A percentile compares a stretch with the other conserved stretches of the same genome.
Conservation (phyloP, 1,140 invertebrate genomes). For the Magallana gigas region DNA sequence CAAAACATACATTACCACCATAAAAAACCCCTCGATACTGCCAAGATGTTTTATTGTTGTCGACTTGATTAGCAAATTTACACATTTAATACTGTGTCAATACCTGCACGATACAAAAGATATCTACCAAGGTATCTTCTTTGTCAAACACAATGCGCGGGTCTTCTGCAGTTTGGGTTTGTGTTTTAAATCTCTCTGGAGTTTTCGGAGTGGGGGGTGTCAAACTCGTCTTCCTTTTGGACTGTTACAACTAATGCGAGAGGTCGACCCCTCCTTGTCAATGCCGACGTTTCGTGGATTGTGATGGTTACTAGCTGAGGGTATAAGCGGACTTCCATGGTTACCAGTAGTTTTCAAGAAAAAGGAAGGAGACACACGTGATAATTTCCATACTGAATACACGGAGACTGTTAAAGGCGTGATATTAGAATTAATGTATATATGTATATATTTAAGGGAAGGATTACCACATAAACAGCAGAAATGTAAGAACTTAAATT, state of each 20-base stretch:
- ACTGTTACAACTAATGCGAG: neutral
- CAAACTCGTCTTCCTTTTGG: neutral
- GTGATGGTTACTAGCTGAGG: too few relatives aligned
- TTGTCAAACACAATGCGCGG: neutral
- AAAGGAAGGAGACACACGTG: too few relatives aligned
- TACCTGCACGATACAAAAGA: neutral
- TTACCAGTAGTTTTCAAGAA: too few relatives aligned
- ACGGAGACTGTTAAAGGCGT: too few relatives aligned
- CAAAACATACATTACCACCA: neutral
- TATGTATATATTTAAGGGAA: too few relatives aligned
- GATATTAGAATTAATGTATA: too few relatives aligned
- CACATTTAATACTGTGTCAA: neutral
- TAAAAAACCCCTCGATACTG: neutral
- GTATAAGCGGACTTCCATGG: too few relatives aligned
- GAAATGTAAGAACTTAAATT: too few relatives aligned
- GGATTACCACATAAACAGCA: too few relatives aligned
- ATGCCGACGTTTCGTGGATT: too few relatives aligned
- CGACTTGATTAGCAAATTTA: conserved; percentile 11
- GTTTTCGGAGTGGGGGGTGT: neutral
- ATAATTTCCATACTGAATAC: too few relatives aligned
- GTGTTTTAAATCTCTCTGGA: neutral
- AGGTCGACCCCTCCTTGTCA: neutral
- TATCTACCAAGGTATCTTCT: neutral
- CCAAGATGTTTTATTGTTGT: neutral
- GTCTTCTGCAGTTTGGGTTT: neutral